Evolutionary conservation across 2,888 invertebrate genomes (phyloP).

Genomic region (Leptura quadrifasciata): DNA sequence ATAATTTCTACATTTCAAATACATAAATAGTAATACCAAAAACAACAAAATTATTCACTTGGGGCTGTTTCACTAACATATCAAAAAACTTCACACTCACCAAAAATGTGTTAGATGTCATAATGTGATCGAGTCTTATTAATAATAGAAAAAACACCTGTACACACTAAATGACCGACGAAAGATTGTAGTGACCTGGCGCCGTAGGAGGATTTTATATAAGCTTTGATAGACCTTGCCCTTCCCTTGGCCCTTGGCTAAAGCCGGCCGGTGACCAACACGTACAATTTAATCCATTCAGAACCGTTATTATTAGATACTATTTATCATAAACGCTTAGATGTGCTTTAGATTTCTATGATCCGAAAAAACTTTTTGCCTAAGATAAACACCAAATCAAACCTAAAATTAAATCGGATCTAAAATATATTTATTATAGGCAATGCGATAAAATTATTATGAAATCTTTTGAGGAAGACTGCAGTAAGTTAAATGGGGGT

Average conservation of each 20-base stretch:
- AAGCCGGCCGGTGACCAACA: conserved; percentile 41
- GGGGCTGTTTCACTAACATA: background rate
- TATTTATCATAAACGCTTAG: conserved; percentile 34
- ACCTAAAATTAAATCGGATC: too few species aligned
- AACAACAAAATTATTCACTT: background rate
- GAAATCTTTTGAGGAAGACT: too few species aligned
- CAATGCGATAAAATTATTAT: too few species aligned
- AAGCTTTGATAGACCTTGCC: conserved; percentile 59
- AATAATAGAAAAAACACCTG: conserved; percentile 40
- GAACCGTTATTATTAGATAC: conserved; percentile 46
- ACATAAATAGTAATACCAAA: too few species aligned
- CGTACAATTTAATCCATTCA: conserved; percentile 44
- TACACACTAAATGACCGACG: conserved; percentile 48
- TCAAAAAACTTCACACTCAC: conserved; percentile 46
- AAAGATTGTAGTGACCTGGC: conserved; percentile 60
- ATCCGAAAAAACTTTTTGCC: background rate
- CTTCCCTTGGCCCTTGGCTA: conserved; percentile 57
- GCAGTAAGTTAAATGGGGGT: too few species aligned
- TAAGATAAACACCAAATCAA: background rate
- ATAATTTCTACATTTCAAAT: too few species aligned
- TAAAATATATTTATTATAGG: too few species aligned
- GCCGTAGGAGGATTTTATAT: conserved; percentile 61
- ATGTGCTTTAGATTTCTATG: background rate
- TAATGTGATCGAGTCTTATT: conserved; percentile 25
- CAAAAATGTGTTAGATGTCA: conserved; percentile 40